Evolutionary conservation across 2,888 invertebrate genomes (phyloP), one percentile per base, ranked within the genome.

Genomic region (Embidobia sp.): DNA sequence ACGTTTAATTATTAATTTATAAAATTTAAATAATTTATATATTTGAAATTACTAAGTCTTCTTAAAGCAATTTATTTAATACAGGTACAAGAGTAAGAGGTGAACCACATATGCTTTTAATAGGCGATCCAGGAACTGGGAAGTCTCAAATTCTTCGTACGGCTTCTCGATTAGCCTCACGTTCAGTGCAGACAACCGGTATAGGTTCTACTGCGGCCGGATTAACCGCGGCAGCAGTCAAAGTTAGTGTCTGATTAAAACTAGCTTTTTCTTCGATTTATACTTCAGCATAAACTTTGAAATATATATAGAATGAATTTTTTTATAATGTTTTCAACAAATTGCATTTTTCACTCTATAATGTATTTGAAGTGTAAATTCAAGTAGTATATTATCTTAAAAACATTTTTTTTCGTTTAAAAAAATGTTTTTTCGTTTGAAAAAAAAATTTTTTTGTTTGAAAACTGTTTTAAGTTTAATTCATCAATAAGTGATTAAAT

Each of bases 111-210:
- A 90, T 97, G 77, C 90, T 97, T 53, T 88, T 98, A 18, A 95
- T 97, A 15, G 97, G 97, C 2, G 97, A 97, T 91, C 93, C 94
- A 86, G 97, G 97, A 8, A 96, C 97, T 0, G 97, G 96, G 3
- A 97, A 97, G 87, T 97, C 97, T 0, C 96, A 97, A 88, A 90
- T 97, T 51, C 90, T 97, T 18, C 93, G 94, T 78, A 93, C 95
- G 76, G 94, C 94, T 1, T 90, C 93, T 3, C 92, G 92, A 88
- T 91, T 92, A 87, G 93, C 91, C 1, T 92, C 95, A 0, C 91
- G 97, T 6, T 94, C 96, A 0, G 95, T 97, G 5, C 91, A 95
- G 80, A 96, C 97, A 0, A 96, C 96, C 1, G 97, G 97, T 0
- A 93, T 96, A 18, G 97, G 97, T 0, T 94, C 95, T 27, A 96